A percentile compares a stretch with the other conserved stretches of the same genome.
phyloP scores from a whole-genome alignment of 1,140 invertebrate species.

The Battus philenor region DNA sequence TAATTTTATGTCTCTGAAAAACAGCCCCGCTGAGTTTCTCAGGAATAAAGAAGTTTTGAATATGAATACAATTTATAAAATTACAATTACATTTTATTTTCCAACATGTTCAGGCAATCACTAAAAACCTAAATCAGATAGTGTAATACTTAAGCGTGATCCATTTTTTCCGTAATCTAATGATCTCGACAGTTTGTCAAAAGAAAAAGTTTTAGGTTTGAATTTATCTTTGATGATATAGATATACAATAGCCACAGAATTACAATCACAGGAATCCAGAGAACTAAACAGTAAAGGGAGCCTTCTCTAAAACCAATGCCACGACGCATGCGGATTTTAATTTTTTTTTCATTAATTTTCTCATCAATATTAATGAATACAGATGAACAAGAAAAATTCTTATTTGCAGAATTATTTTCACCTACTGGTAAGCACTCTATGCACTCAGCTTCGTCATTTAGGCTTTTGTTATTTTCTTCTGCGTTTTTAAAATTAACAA shows the following conservation, averaged over 20 bases:
- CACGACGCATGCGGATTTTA: constrained; percentile 19
- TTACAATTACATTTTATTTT: background rate
- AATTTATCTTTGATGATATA: constrained; percentile 36
- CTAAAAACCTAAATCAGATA: constrained; percentile 50
- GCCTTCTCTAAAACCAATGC: constrained; percentile 37
- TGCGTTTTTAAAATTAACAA: background rate
- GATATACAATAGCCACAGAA: constrained; percentile 37
- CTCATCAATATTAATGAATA: constrained; percentile 28
- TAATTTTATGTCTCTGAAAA: too few relatives aligned
- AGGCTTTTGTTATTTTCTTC: background rate
- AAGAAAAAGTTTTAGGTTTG: constrained; percentile 13
- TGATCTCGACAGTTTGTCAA: constrained; percentile 13
- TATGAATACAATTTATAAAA: background rate
- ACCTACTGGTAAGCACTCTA: constrained; percentile 4
- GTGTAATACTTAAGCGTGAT: constrained; percentile 23
- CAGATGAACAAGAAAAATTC: constrained; percentile 20
- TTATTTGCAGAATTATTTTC: constrained; percentile 13
- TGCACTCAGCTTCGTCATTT: constrained; percentile 8
- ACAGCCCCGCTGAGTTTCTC: too few relatives aligned
- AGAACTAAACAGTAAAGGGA: constrained; percentile 41
- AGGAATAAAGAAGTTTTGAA: too few relatives aligned
- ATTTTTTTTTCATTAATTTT: constrained; percentile 23
- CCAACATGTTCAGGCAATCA: constrained; percentile 10
- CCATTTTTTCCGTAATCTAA: constrained; percentile 13
- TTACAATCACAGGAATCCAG: constrained; percentile 43